Percentiles rank a stretch among this genome's conserved stretches.
phyloP scores from a whole-genome alignment of 1,140 invertebrate genomes.

The Triops longicaudatus region DNA sequence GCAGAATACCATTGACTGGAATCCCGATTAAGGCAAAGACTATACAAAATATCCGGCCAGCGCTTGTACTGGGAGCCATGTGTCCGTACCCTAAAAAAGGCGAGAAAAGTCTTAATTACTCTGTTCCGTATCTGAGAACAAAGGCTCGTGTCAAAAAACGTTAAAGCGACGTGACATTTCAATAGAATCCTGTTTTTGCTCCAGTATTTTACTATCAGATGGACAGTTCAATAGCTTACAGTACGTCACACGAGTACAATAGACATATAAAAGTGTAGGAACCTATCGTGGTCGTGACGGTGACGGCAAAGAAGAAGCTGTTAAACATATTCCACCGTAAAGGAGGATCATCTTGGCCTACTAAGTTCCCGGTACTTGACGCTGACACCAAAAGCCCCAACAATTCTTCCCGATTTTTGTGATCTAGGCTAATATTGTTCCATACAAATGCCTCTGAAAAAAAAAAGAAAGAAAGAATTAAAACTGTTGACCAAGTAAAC shows the following conservation, averaged over 20 bases:
- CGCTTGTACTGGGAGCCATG: constrained; percentile 76
- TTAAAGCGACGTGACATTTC: background rate
- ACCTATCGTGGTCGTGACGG: constrained; percentile 79
- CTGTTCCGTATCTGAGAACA: background rate
- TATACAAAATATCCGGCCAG: constrained; percentile 81
- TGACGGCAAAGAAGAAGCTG: constrained; percentile 69
- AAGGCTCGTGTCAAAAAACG: background rate
- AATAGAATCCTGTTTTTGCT: background rate
- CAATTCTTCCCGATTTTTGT: constrained; percentile 56
- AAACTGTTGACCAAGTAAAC: background rate
- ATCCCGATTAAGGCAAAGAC: constrained; percentile 81
- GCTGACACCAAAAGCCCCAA: constrained; percentile 43
- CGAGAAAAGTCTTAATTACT: constrained; percentile 31
- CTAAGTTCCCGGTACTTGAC: background rate
- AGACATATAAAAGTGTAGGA: background rate
- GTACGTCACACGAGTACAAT: background rate
- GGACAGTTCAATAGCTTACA: constrained; percentile 2
- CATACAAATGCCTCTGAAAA: constrained; percentile 31
- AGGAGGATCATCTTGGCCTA: background rate
- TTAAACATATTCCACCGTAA: constrained; percentile 46
- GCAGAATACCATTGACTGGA: constrained; percentile 44
- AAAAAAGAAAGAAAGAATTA: background rate
- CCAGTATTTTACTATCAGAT: constrained; percentile 11
- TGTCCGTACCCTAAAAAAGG: constrained; percentile 87
- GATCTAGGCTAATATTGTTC: constrained; percentile 43